Evolutionary conservation across 2,888 invertebrate genomes (phyloP), one percentile per base, ranked within the genome.

Genomic region (Brenthis daphne): DNA sequence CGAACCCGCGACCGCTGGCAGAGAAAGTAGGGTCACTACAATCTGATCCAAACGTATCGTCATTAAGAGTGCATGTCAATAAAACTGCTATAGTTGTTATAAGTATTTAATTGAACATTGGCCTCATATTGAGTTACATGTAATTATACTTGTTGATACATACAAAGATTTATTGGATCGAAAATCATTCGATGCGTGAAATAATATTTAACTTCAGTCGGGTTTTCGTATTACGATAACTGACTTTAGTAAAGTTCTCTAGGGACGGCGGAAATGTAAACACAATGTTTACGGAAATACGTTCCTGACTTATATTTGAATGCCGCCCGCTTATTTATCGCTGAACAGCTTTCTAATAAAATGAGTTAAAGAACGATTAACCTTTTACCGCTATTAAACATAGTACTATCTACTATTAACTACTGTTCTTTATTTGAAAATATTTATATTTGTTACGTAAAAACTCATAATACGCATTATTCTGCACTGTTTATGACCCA

Each of bases 181-280:
- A 11, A 53, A 54, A 60, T 54, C 54, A 12, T 66, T 47, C 29
- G 60, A 60, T 43, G 58, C 47, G 54, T 55, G 43, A 66, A 66
- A 60, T 58, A 60, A 66, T 66, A 54, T 66, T 53, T 47, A 47
- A 60, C 53, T 61, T 55, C 14, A 33, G 14, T 51, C 37, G 14
- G 55, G 13, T n/a, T 20, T 51, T 29, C 55, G 24, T 16, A 58
- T 55, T 43, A 58, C 53, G 51, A 56, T 16, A 24, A 57, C 37
- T 61, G 57, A 64, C 33, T 24, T 16, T 20, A 51, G 13, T 51
- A 51, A 33, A 37, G 16, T 29, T 47, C 58, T 33, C 57, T 6
- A 54, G 66, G 29, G 53, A 66, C 29, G 57, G n/a, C 11, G n/a
- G 0, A 37, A 29, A 29, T 6, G 24, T 20, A 60, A 50, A 14